Evolutionary conservation across 2,113 vertebrate genomes (phyloP).

Genomic region (Chaetodon auriga): DNA sequence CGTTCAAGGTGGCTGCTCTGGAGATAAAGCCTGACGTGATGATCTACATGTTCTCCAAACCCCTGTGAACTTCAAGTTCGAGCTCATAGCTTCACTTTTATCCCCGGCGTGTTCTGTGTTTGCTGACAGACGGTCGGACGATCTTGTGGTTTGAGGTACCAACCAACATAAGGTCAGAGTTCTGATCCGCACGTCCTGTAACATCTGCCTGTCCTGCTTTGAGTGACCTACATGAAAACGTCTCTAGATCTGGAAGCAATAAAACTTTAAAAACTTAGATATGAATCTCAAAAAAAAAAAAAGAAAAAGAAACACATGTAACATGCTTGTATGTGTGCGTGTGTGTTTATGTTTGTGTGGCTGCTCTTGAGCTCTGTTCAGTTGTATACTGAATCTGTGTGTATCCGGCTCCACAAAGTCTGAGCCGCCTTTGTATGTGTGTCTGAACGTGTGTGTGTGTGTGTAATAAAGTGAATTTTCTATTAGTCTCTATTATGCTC

Average conservation of each 20-base stretch:
- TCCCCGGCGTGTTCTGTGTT: background rate
- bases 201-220: background rate
- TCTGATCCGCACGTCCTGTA: background rate
- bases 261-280: background rate
- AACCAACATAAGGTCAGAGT: background rate
- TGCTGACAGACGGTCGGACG: background rate
- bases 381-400: background rate
- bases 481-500: slow-evolving; percentile 71
- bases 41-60: background rate
- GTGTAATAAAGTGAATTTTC: slow-evolving; percentile 47
- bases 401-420: slow-evolving; percentile 15
- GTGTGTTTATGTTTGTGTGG: background rate
- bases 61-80: background rate
- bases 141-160: background rate
- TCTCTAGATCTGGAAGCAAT: background rate
- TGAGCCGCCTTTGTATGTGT: slow-evolving; percentile 10
- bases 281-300: background rate
- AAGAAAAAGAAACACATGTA: too few relatives aligned
- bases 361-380: background rate
- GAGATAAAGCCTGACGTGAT: background rate
- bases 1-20: background rate
- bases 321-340: background rate
- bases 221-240: background rate
- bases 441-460: slow-evolving; percentile 20
- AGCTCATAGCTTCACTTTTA: background rate